Conservation (phyloP, 2,888 invertebrate genomes). For the Calameuta pallipes region DNA sequence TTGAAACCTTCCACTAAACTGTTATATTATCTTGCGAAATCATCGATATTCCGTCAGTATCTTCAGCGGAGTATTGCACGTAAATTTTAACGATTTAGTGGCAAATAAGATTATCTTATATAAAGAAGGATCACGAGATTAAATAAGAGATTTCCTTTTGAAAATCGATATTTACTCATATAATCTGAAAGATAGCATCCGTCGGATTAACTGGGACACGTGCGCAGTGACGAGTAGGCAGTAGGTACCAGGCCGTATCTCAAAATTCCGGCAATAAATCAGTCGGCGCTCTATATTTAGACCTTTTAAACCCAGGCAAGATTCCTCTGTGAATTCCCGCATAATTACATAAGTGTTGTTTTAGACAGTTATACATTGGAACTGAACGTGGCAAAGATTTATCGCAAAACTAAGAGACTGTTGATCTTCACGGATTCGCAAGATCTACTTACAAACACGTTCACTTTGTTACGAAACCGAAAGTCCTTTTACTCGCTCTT, state of each 20-base stretch:
- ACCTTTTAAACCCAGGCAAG: slow-evolving; percentile 47
- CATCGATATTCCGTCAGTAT: not conserved
- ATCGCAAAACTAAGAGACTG: not conserved
- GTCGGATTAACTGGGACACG: not conserved
- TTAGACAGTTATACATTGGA: slow-evolving; percentile 18
- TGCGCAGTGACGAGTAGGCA: not conserved
- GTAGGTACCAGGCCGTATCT: not conserved
- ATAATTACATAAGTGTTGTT: slow-evolving; percentile 42
- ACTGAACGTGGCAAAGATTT: not conserved
- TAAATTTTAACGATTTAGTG: not conserved
- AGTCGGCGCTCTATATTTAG: slow-evolving; percentile 46
- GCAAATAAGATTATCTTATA: not conserved
- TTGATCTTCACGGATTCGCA: not conserved
- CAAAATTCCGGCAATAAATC: slow-evolving; percentile 43
- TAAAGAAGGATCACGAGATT: not conserved
- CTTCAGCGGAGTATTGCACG: not conserved
- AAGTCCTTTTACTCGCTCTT: not conserved
- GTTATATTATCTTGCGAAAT: slow-evolving; percentile 7
- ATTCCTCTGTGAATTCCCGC: slow-evolving; percentile 36
- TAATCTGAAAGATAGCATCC: not conserved
- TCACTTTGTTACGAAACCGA: not conserved
- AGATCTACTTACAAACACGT: not conserved
- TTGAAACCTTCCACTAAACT: not conserved
- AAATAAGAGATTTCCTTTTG: slow-evolving; percentile 4
- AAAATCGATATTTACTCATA: not conserved